phyloP scores from a whole-genome alignment of 2,797 vertebrate genomes.

The Argyrosomus regius region DNA sequence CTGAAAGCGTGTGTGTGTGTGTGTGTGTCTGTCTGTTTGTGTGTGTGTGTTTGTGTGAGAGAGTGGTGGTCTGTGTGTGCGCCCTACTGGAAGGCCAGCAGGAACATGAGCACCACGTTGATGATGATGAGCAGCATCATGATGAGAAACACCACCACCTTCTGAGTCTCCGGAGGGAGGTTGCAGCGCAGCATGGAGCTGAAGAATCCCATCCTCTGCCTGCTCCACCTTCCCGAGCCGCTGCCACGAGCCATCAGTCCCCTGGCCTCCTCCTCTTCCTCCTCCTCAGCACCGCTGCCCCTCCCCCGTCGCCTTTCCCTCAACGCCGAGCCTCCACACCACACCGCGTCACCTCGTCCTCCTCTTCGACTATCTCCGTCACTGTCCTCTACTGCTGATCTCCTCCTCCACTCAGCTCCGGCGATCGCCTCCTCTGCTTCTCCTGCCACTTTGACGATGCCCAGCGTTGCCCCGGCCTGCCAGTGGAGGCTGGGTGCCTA shows the following conservation, averaged over 20 bases:
- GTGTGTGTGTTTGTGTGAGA: slow-evolving; percentile 9
- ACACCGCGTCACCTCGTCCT: slow-evolving; percentile 66
- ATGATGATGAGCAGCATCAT: slow-evolving; percentile 97
- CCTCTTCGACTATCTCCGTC: slow-evolving; percentile 41
- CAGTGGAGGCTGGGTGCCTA: slow-evolving; percentile 65
- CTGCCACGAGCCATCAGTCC: slow-evolving; percentile 78
- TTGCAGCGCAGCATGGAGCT: slow-evolving; percentile 94
- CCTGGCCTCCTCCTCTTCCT: slow-evolving; percentile 66
- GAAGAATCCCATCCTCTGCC: slow-evolving; percentile 85
- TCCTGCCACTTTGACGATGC: slow-evolving; percentile 80
- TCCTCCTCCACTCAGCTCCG: slow-evolving; percentile 58
- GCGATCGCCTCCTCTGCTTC: slow-evolving; percentile 65
- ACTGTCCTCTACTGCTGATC: slow-evolving; percentile 45
- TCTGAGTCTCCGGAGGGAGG: slow-evolving; percentile 94
- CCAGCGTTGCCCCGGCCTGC: slow-evolving; percentile 61
- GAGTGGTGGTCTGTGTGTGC: not conserved
- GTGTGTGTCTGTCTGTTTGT: slow-evolving; percentile 4
- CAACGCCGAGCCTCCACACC: slow-evolving; percentile 72
- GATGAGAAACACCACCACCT: slow-evolving; percentile 95
- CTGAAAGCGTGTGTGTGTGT: slow-evolving; percentile 8
- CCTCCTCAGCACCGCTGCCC: slow-evolving; percentile 65
- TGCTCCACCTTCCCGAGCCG: slow-evolving; percentile 86
- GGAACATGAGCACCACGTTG: slow-evolving; percentile 97
- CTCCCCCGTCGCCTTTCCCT: slow-evolving; percentile 70
- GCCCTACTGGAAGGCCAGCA: slow-evolving; percentile 94